Percentiles rank a stretch among this genome's conserved stretches.
phyloP scores from a whole-genome alignment of 2,797 vertebrate species.

The Lophius americanus region DNA sequence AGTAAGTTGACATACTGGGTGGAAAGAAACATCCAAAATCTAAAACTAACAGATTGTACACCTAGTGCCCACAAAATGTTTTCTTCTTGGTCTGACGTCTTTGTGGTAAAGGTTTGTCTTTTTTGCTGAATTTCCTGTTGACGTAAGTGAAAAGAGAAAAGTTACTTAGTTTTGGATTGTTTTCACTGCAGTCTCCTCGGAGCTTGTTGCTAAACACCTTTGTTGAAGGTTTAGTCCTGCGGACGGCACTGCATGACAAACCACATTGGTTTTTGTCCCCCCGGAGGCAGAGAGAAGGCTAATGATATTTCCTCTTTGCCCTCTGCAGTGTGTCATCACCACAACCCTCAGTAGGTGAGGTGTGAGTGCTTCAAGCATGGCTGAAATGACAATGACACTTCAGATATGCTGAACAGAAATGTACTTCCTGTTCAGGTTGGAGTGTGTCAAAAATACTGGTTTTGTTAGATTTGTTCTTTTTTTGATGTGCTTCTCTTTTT shows the following conservation, averaged over 20 bases:
- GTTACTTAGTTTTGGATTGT: slow-evolving; percentile 36
- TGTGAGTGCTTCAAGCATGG: slow-evolving; percentile 55
- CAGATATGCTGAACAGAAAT: slow-evolving; percentile 49
- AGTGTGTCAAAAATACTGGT: slow-evolving; percentile 36
- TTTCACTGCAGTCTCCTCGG: slow-evolving; percentile 25
- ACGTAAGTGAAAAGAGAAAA: slow-evolving; percentile 57
- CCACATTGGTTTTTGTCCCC: slow-evolving; percentile 41
- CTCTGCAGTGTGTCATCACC: slow-evolving; percentile 69
- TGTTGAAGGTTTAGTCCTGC: slow-evolving; percentile 32
- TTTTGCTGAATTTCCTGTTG: slow-evolving; percentile 64
- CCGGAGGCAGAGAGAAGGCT: slow-evolving; percentile 40
- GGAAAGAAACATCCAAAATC: slow-evolving; percentile 10
- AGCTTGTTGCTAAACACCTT: slow-evolving; percentile 32
- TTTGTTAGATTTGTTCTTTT: neutral
- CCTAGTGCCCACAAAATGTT: slow-evolving; percentile 18
- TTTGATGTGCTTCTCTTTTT: slow-evolving; percentile 54
- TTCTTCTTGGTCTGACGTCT: slow-evolving; percentile 48
- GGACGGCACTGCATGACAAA: slow-evolving; percentile 58
- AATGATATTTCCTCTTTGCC: slow-evolving; percentile 74
- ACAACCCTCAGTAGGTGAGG: slow-evolving; percentile 74
- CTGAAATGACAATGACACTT: slow-evolving; percentile 45
- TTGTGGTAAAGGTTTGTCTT: slow-evolving; percentile 56
- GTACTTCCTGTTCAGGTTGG: slow-evolving; percentile 55
- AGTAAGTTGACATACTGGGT: slow-evolving; percentile 76
- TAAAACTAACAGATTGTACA: neutral